Evolutionary conservation across 2,113 vertebrate genomes (phyloP), one percentile per base, ranked within the genome.

Genomic region (Bungarus multicinctus): DNA sequence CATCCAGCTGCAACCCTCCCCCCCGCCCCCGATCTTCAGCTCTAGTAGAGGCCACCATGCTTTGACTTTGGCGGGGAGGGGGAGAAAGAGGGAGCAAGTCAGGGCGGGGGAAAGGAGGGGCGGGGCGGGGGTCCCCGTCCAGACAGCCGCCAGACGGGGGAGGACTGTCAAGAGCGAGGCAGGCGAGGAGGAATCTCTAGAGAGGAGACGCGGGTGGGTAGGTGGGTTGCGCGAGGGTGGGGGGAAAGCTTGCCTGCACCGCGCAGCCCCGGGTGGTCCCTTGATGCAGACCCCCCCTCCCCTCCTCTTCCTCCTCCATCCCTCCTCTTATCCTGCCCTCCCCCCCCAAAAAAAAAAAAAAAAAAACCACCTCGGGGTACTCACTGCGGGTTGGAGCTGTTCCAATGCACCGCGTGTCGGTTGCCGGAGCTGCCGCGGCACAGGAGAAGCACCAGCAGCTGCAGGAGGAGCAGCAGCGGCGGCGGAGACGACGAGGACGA

Each of bases 361-460:
- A 45, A 4, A 45, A 47, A 47, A 47, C 47, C 3, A 47, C 47
- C 47, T 47, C 47, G 47, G 47, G 47, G 47, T 47, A 98, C 98
- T 99, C 98, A 99, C 99, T 98, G 98, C 97, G 98, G 98, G 97
- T 99, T 99, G 96, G 98, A 99, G 98, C 98, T 99, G 98, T 99
- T 99, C 99, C 99, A 99, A 97, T 99, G 98, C 90, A 99, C 98
- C 81, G 98, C 98, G 95, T 99, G 99, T 93, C 99, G 98, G 97
- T 98, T 98, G 93, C 98, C 98, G 94, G 97, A 95, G 54, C 96
- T 95, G 90, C 96, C 97, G 92, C 95, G 97, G 94, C 95, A 94
- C 89, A 95, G 96, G 93, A 97, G 96, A 93, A 96, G 95, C 94
- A 97, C 96, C 94, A 97, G 97, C 93, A 96, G 95, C 60, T 64